Percentiles rank a stretch among this genome's conserved stretches.
Evolutionary conservation across 2,888 invertebrate genomes (phyloP).

Genomic region (Tinea trinotella): DNA sequence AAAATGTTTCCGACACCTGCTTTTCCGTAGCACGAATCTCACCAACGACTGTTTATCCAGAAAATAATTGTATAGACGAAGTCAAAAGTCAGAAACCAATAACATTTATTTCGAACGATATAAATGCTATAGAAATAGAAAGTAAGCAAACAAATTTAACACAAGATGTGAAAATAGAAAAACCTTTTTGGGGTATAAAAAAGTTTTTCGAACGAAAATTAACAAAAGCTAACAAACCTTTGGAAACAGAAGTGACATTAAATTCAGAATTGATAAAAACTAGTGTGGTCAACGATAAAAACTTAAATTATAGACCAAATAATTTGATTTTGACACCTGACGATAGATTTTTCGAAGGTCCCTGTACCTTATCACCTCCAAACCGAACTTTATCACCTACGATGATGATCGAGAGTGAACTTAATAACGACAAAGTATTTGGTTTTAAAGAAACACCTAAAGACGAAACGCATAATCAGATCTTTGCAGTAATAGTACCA

Average conservation of each 20-base stretch:
- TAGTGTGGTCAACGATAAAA: slow-evolving; percentile 46
- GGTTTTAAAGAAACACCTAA: slow-evolving; percentile 55
- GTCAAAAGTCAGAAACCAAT: slow-evolving; percentile 52
- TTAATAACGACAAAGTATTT: slow-evolving; percentile 51
- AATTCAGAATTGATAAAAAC: slow-evolving; percentile 47
- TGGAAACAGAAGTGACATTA: slow-evolving; percentile 73
- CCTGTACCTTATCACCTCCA: slow-evolving; percentile 58
- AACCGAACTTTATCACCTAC: slow-evolving; percentile 60
- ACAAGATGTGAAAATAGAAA: slow-evolving; percentile 46
- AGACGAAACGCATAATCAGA: slow-evolving; percentile 40
- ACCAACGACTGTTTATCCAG: slow-evolving; percentile 33
- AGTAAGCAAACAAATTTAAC: slow-evolving; percentile 57
- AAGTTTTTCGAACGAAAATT: slow-evolving; percentile 54
- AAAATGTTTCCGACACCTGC: slow-evolving; percentile 41
- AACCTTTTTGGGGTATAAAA: slow-evolving; percentile 54
- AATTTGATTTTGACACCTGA: slow-evolving; percentile 46
- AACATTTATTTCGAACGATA: slow-evolving; percentile 83
- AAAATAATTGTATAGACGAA: slow-evolving; percentile 43
- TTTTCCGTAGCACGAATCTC: slow-evolving; percentile 48
- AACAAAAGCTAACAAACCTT: slow-evolving; percentile 36
- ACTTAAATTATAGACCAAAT: slow-evolving; percentile 42
- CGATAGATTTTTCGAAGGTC: slow-evolving; percentile 47
- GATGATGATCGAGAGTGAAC: slow-evolving; percentile 51
- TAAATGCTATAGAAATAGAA: slow-evolving; percentile 55
- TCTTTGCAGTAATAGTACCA: slow-evolving; percentile 65